phyloP scores from a whole-genome alignment of 2,888 invertebrate genomes.

The Caenorhabditis sp. region DNA sequence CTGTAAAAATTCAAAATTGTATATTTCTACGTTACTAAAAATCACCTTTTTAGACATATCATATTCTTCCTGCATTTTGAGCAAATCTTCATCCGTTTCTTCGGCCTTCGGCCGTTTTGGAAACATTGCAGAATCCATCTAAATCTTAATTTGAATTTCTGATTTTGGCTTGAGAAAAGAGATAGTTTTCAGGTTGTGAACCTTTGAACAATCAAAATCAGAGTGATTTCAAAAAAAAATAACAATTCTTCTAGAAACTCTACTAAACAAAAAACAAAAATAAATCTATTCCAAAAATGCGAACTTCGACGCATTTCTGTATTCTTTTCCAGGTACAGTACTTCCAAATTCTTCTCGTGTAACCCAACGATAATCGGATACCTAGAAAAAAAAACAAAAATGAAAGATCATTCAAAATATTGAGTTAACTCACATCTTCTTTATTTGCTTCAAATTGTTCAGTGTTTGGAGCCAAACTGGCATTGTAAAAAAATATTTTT shows the following conservation, averaged over 20 bases:
- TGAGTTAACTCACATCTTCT: slow-evolving; percentile 45
- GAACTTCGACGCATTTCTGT: slow-evolving; percentile 32
- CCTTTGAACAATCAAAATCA: not conserved
- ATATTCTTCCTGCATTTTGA: slow-evolving; percentile 42
- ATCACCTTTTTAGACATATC: slow-evolving; percentile 14
- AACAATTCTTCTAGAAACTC: not conserved
- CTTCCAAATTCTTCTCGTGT: slow-evolving; percentile 52
- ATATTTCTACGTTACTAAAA: slow-evolving; percentile 1
- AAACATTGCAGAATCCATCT: slow-evolving; percentile 11
- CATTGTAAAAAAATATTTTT: slow-evolving; percentile 62
- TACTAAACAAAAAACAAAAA: slow-evolving; percentile 6
- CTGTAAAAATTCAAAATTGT: not conserved
- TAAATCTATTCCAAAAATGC: slow-evolving; percentile 46
- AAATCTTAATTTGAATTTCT: too few relatives aligned
- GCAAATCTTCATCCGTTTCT: slow-evolving; percentile 54
- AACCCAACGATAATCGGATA: slow-evolving; percentile 59
- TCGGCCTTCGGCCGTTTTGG: slow-evolving; percentile 40
- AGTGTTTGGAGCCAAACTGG: slow-evolving; percentile 18
- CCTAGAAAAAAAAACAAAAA: slow-evolving; percentile 6
- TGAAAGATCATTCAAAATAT: too few relatives aligned
- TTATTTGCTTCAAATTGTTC: slow-evolving; percentile 45
- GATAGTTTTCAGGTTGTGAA: not conserved
- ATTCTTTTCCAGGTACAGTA: slow-evolving; percentile 41
- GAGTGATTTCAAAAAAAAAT: not conserved
- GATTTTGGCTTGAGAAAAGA: too few relatives aligned